Conservation (phyloP, 1,140 invertebrate species). For the Lasioglossum albipes region DNA sequence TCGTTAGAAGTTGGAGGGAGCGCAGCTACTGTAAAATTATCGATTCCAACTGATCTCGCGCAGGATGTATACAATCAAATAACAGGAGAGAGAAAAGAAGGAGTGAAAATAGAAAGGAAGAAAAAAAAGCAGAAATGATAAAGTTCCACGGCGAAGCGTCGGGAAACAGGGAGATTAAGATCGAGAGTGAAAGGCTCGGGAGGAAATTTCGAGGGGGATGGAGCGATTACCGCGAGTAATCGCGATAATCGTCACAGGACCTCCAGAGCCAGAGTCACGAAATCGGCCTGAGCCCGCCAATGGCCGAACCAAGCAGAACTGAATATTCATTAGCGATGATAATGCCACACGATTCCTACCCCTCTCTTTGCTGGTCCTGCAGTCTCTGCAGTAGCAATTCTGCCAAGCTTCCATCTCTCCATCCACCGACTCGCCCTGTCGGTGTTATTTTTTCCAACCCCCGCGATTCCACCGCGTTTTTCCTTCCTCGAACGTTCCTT, state of each 20-base stretch:
- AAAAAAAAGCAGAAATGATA: too few species aligned
- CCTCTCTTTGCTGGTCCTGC: not conserved
- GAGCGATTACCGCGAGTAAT: conserved; percentile 60
- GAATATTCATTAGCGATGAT: conserved; percentile 78
- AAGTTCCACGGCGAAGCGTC: not conserved
- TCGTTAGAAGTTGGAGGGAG: too few species aligned
- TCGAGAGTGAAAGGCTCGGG: conserved; percentile 11
- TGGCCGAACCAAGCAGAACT: conserved; percentile 70
- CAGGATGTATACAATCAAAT: too few species aligned
- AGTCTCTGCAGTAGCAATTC: conserved; percentile 19
- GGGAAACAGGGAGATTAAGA: not conserved
- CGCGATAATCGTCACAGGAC: conserved; percentile 63
- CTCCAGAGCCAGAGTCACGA: conserved; percentile 61
- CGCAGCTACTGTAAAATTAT: too few species aligned
- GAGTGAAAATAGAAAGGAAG: not conserved
- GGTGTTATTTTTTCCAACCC: conserved; percentile 29
- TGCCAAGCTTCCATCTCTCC: conserved; percentile 6
- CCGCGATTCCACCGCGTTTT: not conserved
- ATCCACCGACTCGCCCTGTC: not conserved
- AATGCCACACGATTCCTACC: conserved; percentile 68
- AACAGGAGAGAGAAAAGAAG: too few species aligned
- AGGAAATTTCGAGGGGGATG: conserved; percentile 16
- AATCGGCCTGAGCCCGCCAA: conserved; percentile 60
- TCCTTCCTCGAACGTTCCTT: not conserved
- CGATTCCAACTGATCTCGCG: too few species aligned